Evolutionary conservation across 2,888 invertebrate species (phyloP), one percentile per base, ranked within the genome.

Genomic region (Phania funesta): DNA sequence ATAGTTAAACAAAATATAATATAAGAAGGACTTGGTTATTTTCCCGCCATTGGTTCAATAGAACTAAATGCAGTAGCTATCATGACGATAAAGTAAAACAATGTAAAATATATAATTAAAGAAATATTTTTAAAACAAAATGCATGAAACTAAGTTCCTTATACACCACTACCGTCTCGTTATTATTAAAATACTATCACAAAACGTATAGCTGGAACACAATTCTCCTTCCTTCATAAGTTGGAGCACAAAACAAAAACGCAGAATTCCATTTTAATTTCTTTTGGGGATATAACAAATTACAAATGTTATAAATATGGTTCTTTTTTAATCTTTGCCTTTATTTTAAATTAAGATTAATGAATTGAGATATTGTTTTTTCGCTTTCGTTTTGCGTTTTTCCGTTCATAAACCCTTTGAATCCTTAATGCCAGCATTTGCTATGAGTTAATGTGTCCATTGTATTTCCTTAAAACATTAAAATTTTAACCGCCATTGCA

Each of bases 331-430:
- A 41, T 65, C 26, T 48, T 6, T 26, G 60, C 44, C 54, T 54
- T 75, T 75, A 70, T 80, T 80, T 80, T 64, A 80, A 80, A 80
- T 80, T 68, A 80, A 80, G 80, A 80, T 80, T 80, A 80, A 80
- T 80, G 80, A 80, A 80, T 75, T 80, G 74, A 74, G 80, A 80
- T 80, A 80, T 58, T 68, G 56, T 64, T 71, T 64, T 67, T 38
- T 13, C 38, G 2, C 0, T 48, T 48, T 32, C 8, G 18, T 18
- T 22, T 46, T 65, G 22, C 35, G 1, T 24, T 20, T n/a, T 22
- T 18, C 24, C 18, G 50, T 48, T 35, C 6, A n/a, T 1, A 35
- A 35, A 56, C 20, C 26, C 16, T 20, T 26, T 16, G 18, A 22
- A 56, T 26, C 16, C 44, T 26, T 35, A 26, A 22, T 16, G n/a